Base-by-base conservation (phyloP, 2,113 vertebrate species). In the Axis porcinus region DNA sequence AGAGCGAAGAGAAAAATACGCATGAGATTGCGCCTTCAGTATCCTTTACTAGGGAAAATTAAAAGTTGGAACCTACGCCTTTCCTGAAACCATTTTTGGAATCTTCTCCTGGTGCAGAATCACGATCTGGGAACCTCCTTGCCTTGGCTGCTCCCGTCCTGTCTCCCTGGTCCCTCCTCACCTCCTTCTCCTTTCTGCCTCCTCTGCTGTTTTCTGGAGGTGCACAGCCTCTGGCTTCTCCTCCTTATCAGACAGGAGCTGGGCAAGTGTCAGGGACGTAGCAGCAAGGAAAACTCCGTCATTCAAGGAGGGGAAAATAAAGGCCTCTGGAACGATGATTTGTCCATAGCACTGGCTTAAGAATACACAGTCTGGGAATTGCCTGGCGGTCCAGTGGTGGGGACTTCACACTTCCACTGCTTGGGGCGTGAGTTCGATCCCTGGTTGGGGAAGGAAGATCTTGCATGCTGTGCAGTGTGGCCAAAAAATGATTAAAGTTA, bases 211-310 rank as follows among this genome's bases (percentile, higher is more conserved):
- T 88, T 27, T 7, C 67, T 11, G 55, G 64, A 91, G 91, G 40
- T 27, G 84, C 1, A 1, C 62, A 87, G 55, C 94, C 92, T 52
- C 33, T 55, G 90, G 58, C 54, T 82, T 86, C 23, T 36, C 83
- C 78, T 62, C 62, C 70, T 89, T 94, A 87, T 67, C 94, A 58
- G 50, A 95, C 89, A 93, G 64, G 74, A 95, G 92, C 83, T 95
- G 74, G 95, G 27, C 92, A 43, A 28, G 87, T 84, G 74, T 55
- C 92, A 79, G 50, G 96, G 57, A 64, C 23, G 7, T 52, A 47
- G 23, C 88, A 76, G 87, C 62, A 88, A 45, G 94, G 12, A 62
- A 86, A 70, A 45, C 95, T 55, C 83, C 64, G 70, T 95, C 94
- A 23, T 70, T 87, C 84, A 40, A 81, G 64, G 70, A 81, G 43